Percentiles rank a stretch among this genome's conserved stretches.
phyloP scores from a whole-genome alignment of 2,888 invertebrate species.

The Trilocha varians region DNA sequence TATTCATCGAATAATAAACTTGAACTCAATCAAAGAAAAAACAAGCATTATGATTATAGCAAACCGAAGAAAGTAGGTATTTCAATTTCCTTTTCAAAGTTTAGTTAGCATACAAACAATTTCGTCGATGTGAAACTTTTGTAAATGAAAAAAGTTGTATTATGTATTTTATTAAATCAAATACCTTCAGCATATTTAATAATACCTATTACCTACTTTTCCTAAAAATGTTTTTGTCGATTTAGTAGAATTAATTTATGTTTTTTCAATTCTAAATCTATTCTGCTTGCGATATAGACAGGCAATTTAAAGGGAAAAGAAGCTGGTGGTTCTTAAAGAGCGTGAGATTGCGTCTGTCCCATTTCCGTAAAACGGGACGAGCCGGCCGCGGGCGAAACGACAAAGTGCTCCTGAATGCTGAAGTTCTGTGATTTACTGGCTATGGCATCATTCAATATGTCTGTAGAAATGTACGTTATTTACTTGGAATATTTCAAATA shows the following conservation, averaged over 20 bases:
- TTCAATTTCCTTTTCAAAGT: too few relatives aligned
- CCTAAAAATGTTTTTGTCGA: neutral
- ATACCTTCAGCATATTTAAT: too few relatives aligned
- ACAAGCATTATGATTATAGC: too few relatives aligned
- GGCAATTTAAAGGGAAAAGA: slow-evolving; percentile 21
- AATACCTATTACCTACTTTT: too few relatives aligned
- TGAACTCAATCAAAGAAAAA: too few relatives aligned
- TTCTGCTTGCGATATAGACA: neutral
- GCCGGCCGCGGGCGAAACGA: slow-evolving; percentile 21
- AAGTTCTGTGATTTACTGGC: neutral
- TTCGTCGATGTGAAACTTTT: too few relatives aligned
- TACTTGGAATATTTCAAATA: too few relatives aligned
- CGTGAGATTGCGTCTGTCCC: slow-evolving; percentile 27
- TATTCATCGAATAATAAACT: too few relatives aligned
- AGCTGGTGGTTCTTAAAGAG: slow-evolving; percentile 22
- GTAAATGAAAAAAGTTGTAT: too few relatives aligned
- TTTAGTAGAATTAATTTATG: neutral
- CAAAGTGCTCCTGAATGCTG: slow-evolving; percentile 18
- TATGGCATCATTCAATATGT: neutral
- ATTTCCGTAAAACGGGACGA: slow-evolving; percentile 25
- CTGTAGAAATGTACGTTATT: neutral
- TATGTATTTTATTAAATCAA: too few relatives aligned
- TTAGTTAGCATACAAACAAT: too few relatives aligned
- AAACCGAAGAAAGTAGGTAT: too few relatives aligned
- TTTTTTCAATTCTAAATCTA: neutral